These are phyloP conservation scores for Peromyscus polionotus DNA, from an alignment of 2,113 vertebrate genomes.

Conservation along the genomic window DNA sequence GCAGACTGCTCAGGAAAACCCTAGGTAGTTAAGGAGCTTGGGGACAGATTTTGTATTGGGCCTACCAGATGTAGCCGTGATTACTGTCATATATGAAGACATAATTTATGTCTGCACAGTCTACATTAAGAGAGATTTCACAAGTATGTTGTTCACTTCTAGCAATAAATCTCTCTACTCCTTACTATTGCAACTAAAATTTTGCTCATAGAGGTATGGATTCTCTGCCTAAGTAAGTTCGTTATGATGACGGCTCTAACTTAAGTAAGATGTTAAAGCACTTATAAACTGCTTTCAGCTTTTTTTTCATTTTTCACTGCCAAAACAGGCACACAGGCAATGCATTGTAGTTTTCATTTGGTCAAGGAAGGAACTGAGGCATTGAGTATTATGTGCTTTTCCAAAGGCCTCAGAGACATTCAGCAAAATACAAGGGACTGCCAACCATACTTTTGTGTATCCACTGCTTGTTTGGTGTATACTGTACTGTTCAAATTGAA, in stretches of 20 bases:
- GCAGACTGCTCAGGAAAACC: background rate
- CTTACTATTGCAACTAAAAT: background rate
- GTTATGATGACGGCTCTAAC: background rate
- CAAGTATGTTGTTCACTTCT: background rate
- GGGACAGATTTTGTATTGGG: background rate
- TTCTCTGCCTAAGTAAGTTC: background rate
- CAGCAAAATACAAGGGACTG: background rate
- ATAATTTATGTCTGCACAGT: background rate
- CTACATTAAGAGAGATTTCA: background rate
- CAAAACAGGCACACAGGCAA: background rate
- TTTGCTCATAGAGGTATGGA: background rate
- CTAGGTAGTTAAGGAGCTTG: conserved; percentile 5
- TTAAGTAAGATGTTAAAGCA: conserved; percentile 10
- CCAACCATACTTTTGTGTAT: accelerated
- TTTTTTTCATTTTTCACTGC: conserved; percentile 11
- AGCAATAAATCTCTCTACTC: background rate
- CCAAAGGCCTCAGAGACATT: background rate
- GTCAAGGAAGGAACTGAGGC: background rate
- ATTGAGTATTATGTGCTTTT: background rate
- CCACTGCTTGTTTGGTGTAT: background rate
- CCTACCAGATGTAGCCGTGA: background rate
- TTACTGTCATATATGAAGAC: conserved; percentile 9
- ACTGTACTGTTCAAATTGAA: background rate
- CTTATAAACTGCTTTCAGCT: background rate
- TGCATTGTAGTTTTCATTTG: background rate